Percentiles rank a stretch among this genome's conserved stretches.
Evolutionary conservation across 2,797 vertebrate genomes (phyloP).

Genomic region (Microctenopoma lineatum): DNA sequence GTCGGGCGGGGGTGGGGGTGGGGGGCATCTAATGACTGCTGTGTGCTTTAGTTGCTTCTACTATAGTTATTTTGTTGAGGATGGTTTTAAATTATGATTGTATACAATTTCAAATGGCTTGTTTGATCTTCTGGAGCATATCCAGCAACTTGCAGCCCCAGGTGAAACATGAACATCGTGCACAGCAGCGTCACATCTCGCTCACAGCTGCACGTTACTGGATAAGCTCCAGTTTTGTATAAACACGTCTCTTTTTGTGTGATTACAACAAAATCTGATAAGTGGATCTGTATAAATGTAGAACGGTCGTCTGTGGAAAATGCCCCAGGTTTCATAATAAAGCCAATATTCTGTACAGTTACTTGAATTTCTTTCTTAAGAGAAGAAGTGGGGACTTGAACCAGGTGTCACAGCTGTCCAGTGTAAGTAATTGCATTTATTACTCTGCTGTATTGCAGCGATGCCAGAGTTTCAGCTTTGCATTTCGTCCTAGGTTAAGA

Average conservation of each 20-base stretch:
- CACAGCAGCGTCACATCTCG: constrained; percentile 27
- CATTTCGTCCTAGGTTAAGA: too few species aligned
- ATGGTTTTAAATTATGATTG: constrained; percentile 82
- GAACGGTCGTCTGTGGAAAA: constrained; percentile 88
- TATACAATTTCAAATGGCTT: constrained; percentile 88
- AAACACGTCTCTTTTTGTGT: constrained; percentile 59
- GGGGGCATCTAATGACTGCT: constrained; percentile 63
- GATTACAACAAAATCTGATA: constrained; percentile 56
- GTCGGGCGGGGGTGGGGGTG: background rate
- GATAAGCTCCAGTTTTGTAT: constrained; percentile 71
- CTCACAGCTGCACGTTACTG: constrained; percentile 27
- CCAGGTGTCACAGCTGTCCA: too few species aligned
- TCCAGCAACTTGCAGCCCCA: constrained; percentile 38
- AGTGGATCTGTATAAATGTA: constrained; percentile 88
- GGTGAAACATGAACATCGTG: constrained; percentile 14
- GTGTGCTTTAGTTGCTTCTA: constrained; percentile 74
- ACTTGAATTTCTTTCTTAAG: constrained; percentile 32
- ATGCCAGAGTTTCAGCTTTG: too few species aligned
- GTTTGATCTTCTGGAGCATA: constrained; percentile 83
- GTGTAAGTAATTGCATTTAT: background rate
- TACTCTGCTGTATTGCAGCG: too few species aligned
- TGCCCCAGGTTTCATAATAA: constrained; percentile 93
- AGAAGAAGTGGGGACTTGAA: too few species aligned
- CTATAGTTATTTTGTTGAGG: constrained; percentile 73
- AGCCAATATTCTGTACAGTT: constrained; percentile 89